These are phyloP conservation scores for Porites lobata DNA, from an alignment of 92 coral and sea anemone species.

Conservation along the genomic window DNA sequence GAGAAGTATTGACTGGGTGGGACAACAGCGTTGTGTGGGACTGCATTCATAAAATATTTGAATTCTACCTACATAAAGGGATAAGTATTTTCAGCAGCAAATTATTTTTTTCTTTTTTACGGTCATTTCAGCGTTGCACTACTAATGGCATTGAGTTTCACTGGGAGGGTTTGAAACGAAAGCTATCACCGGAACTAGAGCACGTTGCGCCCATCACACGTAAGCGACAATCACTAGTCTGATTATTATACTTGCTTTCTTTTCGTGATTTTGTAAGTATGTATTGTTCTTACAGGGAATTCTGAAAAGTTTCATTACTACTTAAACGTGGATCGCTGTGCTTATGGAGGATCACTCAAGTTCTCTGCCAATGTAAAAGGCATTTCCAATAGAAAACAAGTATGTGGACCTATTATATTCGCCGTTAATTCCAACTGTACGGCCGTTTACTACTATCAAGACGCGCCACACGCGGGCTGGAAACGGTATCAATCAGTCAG, in stretches of 20 bases:
- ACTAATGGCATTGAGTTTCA: slow-evolving; percentile 66
- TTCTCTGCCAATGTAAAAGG: slow-evolving; percentile 22
- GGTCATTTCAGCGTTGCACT: slow-evolving; percentile 34
- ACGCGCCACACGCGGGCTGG: slow-evolving; percentile 64
- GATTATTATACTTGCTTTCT: too few relatives aligned
- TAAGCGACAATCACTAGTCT: too few relatives aligned
- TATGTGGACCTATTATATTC: slow-evolving; percentile 84
- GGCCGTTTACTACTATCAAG: slow-evolving; percentile 58
- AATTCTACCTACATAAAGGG: too few relatives aligned
- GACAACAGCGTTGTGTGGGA: too few relatives aligned
- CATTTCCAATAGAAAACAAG: slow-evolving; percentile 48
- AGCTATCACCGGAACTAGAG: slow-evolving; percentile 53
- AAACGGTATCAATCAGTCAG: slow-evolving; percentile 48
- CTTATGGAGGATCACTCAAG: slow-evolving; percentile 67
- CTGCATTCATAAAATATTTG: too few relatives aligned
- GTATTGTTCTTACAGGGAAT: slow-evolving; percentile 20
- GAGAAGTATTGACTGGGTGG: too few relatives aligned
- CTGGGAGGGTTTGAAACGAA: slow-evolving; percentile 60
- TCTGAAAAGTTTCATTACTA: slow-evolving; percentile 78
- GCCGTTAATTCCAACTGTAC: slow-evolving; percentile 76
- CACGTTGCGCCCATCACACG: slow-evolving; percentile 21
- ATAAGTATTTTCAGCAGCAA: too few relatives aligned
- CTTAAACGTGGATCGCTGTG: slow-evolving; percentile 82
- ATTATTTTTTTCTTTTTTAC: neutral
- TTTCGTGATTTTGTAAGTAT: too few relatives aligned